Base-by-base conservation (phyloP, 2,113 vertebrate species). In the Phalacrocorax aristotelis region DNA sequence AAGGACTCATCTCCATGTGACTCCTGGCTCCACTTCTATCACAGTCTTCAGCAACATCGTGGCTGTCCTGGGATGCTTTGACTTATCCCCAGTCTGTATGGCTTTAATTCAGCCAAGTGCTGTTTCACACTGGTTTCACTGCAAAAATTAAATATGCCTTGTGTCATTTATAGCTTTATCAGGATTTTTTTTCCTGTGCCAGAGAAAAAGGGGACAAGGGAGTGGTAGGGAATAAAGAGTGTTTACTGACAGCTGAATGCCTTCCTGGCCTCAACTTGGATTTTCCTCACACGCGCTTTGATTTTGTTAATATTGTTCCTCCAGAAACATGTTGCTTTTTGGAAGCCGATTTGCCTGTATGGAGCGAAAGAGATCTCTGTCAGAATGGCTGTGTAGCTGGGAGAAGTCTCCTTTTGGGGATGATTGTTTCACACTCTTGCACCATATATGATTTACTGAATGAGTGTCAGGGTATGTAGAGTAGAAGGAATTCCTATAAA, bases 1-100 rank as follows among this genome's bases (percentile, higher is more conserved):
- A 72, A 84, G 88, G 83, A 93, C 66, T 96, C 91, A 91, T 95
- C 77, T 81, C 49, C 70, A 89, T 94, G 83, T 83, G 83, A 87
- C 57, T 83, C 74, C 74, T 94, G 92, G 82, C 62, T 26, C 57
- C 1, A 2, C 66, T 90, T 94, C 70, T 90, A 78, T 30, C 3
- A 0, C 71, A 54, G 58, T 15, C 58, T 74, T 71, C 75, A 90
- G 36, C 58, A 64, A 29, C 4, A 3, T 42, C 4, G 11, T 66
- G 75, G 20, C 58, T 62, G 51, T 80, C 52, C 70, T 80, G 78
- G 57, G 78, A 77, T 84, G 44, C 55, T 91, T 85, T 71, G 75
- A 68, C 22, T 88, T 16, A 17, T 32, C 26, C 48, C 34, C 13
- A 13, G 29, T 68, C 54, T 52, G 20, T 20, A 30, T 7, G 32